phyloP scores from a whole-genome alignment of 2,797 vertebrate species.

The Coluber constrictor region DNA sequence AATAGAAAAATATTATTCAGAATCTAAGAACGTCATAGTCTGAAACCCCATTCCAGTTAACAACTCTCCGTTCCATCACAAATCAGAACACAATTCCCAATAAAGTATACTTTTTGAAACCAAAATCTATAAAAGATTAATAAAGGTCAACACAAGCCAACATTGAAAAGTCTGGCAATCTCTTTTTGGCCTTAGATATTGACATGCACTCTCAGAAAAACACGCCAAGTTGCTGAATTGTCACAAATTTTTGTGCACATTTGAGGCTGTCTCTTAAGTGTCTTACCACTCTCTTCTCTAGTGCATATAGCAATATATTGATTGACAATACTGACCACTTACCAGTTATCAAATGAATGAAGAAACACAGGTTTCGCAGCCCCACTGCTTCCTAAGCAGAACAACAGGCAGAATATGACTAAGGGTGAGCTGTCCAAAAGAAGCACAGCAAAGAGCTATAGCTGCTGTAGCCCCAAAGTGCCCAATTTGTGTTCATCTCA shows the following conservation, averaged over 20 bases:
- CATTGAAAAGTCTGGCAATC: background rate
- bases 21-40: background rate
- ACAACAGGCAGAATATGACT: background rate
- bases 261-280: background rate
- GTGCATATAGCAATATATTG: background rate
- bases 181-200: background rate
- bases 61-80: background rate
- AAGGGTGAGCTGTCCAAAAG: background rate
- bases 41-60: background rate
- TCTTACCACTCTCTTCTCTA: background rate
- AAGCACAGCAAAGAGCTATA: background rate
- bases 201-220: background rate
- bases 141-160: too few species aligned
- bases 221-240: background rate
- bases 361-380: background rate
- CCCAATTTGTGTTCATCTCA: background rate
- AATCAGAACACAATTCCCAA: background rate
- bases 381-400: background rate
- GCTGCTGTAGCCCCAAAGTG: background rate
- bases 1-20: conserved; percentile 14
- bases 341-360: background rate
- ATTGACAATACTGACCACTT: background rate
- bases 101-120: background rate
- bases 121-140: background rate
- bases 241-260: background rate